Conservation (phyloP, 2,797 vertebrate species). For the Sparidentex hasta region DNA sequence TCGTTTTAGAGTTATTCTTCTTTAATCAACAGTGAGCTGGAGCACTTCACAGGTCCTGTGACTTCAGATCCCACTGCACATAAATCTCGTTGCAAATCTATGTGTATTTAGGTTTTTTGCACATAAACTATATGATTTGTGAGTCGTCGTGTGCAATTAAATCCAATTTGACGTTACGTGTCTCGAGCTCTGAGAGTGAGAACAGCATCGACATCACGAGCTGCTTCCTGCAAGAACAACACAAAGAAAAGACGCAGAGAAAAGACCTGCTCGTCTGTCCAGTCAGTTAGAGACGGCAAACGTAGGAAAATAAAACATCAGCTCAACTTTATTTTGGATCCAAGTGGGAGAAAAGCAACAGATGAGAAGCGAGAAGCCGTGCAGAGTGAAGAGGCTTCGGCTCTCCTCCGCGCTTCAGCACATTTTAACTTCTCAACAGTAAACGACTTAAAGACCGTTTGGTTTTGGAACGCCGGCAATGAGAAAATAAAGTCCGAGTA, state of each 20-base stretch:
- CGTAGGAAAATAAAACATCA: background rate
- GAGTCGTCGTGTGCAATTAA: no score
- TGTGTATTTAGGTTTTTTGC: no score
- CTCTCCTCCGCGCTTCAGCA: no score
- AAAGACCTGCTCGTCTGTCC: background rate
- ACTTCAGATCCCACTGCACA: no score
- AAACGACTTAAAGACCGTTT: constrained; percentile 37
- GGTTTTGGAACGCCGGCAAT: constrained; percentile 49
- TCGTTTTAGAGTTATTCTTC: background rate
- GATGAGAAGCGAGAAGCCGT: background rate
- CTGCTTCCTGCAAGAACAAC: background rate
- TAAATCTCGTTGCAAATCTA: no score
- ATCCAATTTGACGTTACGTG: no score
- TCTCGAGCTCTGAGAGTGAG: no score
- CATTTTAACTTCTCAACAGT: background rate
- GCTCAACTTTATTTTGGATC: background rate
- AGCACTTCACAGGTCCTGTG: background rate
- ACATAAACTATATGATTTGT: no score
- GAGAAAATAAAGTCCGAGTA: constrained; percentile 23
- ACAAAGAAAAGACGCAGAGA: background rate
- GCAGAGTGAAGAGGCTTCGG: background rate
- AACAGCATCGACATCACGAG: no score
- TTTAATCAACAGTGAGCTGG: background rate
- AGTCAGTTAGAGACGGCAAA: background rate
- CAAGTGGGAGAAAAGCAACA: background rate